phyloP scores from a whole-genome alignment of 2,888 invertebrate species.

The Synanthedon andrenaeformis region DNA sequence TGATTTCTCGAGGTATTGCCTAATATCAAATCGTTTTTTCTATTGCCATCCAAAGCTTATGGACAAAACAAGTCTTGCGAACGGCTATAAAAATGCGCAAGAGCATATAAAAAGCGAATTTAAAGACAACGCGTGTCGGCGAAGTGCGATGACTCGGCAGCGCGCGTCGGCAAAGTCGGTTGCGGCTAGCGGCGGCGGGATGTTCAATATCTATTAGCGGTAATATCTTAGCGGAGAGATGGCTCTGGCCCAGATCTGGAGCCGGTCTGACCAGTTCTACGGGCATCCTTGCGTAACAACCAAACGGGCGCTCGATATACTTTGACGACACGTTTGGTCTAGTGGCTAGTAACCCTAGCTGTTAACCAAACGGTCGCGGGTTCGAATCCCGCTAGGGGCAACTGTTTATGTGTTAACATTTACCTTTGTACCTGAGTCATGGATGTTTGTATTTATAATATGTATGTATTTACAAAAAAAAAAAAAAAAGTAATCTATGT shows the following conservation, averaged over 20 bases:
- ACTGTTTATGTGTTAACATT: too few species aligned
- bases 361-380: too few species aligned
- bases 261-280: constrained; percentile 62
- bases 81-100: constrained; percentile 4
- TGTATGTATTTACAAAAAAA: too few species aligned
- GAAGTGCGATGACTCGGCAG: background rate
- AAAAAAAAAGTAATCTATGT: too few species aligned
- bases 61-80: background rate
- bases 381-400: too few species aligned
- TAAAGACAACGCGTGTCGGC: constrained; percentile 14
- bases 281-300: constrained; percentile 59
- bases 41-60: too few species aligned
- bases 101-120: constrained; percentile 26
- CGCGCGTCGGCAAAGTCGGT: constrained; percentile 10
- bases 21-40: too few species aligned
- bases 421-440: too few species aligned
- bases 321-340: too few species aligned
- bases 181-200: constrained; percentile 20
- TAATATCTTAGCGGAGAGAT: constrained; percentile 60
- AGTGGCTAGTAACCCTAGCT: too few species aligned
- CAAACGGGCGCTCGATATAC: constrained; percentile 22
- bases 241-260: constrained; percentile 61
- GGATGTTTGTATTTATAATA: too few species aligned
- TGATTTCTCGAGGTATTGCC: too few species aligned
- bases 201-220: constrained; percentile 62